Evolutionary conservation across 1,140 invertebrate species (phyloP), one percentile per base, ranked within the genome.

Genomic region (Neotoxoptera formosana): DNA sequence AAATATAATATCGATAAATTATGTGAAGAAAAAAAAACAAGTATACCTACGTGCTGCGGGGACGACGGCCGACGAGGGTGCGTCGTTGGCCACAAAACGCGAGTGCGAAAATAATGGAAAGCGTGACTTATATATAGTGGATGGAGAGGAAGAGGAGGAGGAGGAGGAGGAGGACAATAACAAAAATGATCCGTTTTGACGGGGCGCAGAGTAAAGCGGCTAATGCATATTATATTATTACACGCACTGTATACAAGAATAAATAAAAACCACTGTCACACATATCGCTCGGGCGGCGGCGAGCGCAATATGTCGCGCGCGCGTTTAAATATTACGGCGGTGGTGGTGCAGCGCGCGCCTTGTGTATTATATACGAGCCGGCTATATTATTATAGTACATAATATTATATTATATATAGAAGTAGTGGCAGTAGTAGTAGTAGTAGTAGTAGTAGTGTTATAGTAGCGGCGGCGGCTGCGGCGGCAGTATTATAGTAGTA

Each of bases 181-280:
- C 21, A 87, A 53, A 89, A 56, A 89, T 41, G 21, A 89, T 89
- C 48, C n/a, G 34, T 89, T 89, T 89, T 53, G 88, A 56, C 48
- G 51, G 34, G 88, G 36, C n/a, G n/a, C 87, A 41, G 14, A 21
- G 47, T 51, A 34, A 41, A 11, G 87, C n/a, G 51, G n/a, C 51
- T 89, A 89, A 89, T 89, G 88, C 88, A 89, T 89, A 60, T 90
- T 90, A 45, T 90, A 60, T 90, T 67, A 67, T 67, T 67, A 90
- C 53, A 67, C 36, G 53, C n/a, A 8, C 7, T 67, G 60, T 67
- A 67, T 14, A 34, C 87, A 21, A 56, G 89, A 90, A 90, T 90
- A 90, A 90, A 90, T 90, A 90, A 90, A 90, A 90, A 90, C 36
- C 17, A n/a, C 25, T 45, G 89, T 90, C 89, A 90, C 53, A 90